Evolutionary conservation across 2,113 vertebrate genomes (phyloP).

Genomic region (Grantiella picta): DNA sequence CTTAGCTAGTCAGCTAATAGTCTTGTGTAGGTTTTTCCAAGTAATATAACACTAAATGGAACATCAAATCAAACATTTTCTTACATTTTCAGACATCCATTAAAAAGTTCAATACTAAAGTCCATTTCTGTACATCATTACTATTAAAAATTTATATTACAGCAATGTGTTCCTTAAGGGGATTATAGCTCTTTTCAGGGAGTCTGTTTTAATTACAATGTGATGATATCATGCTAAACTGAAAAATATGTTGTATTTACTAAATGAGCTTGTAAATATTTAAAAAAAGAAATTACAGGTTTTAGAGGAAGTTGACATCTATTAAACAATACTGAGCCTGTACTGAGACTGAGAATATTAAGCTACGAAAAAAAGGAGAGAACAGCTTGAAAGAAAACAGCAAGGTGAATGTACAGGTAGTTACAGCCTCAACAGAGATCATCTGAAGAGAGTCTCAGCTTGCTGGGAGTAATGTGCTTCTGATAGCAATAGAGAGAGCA

Average conservation of each 20-base stretch:
- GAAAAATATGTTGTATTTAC: neutral
- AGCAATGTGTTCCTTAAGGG: neutral
- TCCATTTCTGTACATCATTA: neutral
- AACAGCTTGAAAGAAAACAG: neutral
- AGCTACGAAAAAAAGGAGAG: neutral
- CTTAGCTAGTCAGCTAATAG: neutral
- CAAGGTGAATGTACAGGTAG: neutral
- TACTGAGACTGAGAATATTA: neutral
- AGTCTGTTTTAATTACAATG: neutral
- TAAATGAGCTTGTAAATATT: neutral
- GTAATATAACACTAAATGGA: neutral
- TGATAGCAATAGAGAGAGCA: neutral
- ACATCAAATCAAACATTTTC: neutral
- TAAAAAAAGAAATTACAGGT: neutral
- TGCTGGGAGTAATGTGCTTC: neutral
- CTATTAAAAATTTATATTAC: conserved; percentile 16
- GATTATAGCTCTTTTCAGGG: neutral
- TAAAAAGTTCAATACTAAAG: neutral
- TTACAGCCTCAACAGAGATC: neutral
- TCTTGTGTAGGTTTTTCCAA: neutral
- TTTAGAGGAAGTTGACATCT: neutral
- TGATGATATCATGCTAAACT: neutral
- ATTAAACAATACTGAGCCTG: neutral
- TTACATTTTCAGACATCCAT: neutral
- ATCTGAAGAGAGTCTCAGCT: neutral